Percentiles rank a stretch among this genome's conserved stretches.
phyloP scores from a whole-genome alignment of 2,113 vertebrate species.

The Zosterops japonicus region DNA sequence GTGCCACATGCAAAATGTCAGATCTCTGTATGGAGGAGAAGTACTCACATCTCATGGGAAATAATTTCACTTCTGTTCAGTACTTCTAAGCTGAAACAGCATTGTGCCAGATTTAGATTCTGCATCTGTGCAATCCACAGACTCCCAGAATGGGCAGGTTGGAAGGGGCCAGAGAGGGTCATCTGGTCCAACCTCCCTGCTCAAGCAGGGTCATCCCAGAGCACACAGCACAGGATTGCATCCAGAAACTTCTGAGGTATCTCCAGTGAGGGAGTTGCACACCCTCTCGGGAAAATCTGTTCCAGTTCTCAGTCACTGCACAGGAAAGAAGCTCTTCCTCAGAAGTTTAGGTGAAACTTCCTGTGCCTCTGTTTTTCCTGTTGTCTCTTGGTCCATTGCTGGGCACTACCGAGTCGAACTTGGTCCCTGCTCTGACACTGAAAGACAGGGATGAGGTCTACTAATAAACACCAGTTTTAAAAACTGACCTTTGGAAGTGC shows the following conservation, averaged over 20 bases:
- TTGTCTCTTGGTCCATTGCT: not conserved
- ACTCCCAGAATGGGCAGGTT: not conserved
- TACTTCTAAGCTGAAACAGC: not conserved
- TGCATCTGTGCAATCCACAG: not conserved
- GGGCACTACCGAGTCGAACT: accelerated
- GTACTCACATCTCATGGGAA: accelerated
- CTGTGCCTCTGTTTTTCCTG: accelerated
- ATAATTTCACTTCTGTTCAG: not conserved
- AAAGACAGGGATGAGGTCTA: accelerated
- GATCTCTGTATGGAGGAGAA: not conserved
- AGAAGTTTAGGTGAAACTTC: not conserved
- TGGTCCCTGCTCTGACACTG: not conserved
- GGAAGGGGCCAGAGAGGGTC: not conserved
- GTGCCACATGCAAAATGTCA: not conserved
- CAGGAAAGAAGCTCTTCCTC: not conserved
- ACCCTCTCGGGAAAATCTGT: not conserved
- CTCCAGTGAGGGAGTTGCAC: not conserved
- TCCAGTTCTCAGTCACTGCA: not conserved
- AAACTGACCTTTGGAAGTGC: not conserved
- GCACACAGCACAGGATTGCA: not conserved
- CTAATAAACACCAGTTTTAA: not conserved
- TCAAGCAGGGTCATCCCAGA: not conserved
- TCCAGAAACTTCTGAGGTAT: not conserved
- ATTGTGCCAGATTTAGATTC: not conserved
- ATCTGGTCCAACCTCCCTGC: not conserved